Evolutionary conservation across 2,113 vertebrate species (phyloP), one percentile per base, ranked within the genome.

Genomic region (Petaurus breviceps): DNA sequence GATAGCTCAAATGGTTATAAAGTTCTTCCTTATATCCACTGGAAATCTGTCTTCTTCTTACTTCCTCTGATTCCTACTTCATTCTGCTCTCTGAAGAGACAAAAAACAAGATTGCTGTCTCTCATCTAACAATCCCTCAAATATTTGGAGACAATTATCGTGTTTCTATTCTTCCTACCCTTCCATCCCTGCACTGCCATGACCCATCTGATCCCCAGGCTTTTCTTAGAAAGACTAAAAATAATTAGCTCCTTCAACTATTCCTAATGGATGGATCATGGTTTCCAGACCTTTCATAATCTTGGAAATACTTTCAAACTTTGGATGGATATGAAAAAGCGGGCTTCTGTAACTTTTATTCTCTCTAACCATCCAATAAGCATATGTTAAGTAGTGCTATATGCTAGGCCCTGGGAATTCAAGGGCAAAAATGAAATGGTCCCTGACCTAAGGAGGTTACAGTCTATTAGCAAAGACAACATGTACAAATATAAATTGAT

Each of bases 61-160:
- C 89, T 94, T 93, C 26, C 26, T 95, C 92, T 89, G 43, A 89
- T 89, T 94, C 55, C 68, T 94, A n/a, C 49, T 53, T 91, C 89
- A 26, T 94, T 92, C 26, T 53, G 51, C 12, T 8, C 61, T 77
- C 61, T 77, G 37, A 77, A n/a, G 37, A 77, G 37, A n/a, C 31
- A 95, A 91, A 92, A 94, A 96, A 49, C 12, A 92, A 95, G 92
- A 50, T 25, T 89, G 91, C 90, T 89, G 96, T 47, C 2, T 93
- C 57, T 43, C 68, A 96, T 24, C 31, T 51, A 37, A 94, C 8
- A 91, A 49, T 52, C 94, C 25, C 90, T 93, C n/a, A 11, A 95
- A 14, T 23, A 95, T 61, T 47, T 90, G 49, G 95, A 94, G 94
- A 53, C 8, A 50, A 52, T 93, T 84, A 52, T 46, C 94, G 49